Evolutionary conservation across 2,888 invertebrate species (phyloP), one percentile per base, ranked within the genome.

Genomic region (Lasioglossum figueresi): DNA sequence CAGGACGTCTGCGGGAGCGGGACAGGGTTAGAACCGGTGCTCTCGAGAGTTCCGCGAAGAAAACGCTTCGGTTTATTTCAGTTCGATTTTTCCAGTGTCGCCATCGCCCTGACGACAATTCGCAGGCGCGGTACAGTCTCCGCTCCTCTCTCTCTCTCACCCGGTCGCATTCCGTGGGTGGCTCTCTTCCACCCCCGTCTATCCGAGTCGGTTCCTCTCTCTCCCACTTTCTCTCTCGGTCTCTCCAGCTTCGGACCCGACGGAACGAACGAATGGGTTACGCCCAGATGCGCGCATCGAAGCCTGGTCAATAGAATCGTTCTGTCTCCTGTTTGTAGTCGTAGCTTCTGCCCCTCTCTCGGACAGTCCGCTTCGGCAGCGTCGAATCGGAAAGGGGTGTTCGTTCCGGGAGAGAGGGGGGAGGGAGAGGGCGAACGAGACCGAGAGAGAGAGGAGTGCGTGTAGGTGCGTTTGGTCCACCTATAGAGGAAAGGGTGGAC

Each of bases 281-380:
- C 95, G 95, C 95, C 95, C 95, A 95, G 95, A 95, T 95, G 95
- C 95, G 95, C 95, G 94, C 95, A 95, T 95, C 95, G 95, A 95
- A 95, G 91, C 91, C 95, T 94, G 95, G 95, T 95, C 95, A 95
- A 95, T 95, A 95, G 92, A 92, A 91, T 93, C 91, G 90, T 92
- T 91, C 90, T 91, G 90, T 92, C 91, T 92, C 91, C 88, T 91
- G 89, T 90, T 88, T 82, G 87, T 87, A 72, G 81, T 73, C 72
- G 82, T 82, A 84, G 85, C 88, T 85, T 88, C 40, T 37, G 74
- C 82, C 87, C 85, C 71, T 68, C 79, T 85, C 84, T 79, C 83
- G 83, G 87, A 87, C 87, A 87, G 84, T 83, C 79, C 79, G 76
- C 79, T 83, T 71, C 82, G 80, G 85, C 87, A 80, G 76, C 86